Conservation (phyloP, 2,113 vertebrate species). For the Semnornis frantzii region DNA sequence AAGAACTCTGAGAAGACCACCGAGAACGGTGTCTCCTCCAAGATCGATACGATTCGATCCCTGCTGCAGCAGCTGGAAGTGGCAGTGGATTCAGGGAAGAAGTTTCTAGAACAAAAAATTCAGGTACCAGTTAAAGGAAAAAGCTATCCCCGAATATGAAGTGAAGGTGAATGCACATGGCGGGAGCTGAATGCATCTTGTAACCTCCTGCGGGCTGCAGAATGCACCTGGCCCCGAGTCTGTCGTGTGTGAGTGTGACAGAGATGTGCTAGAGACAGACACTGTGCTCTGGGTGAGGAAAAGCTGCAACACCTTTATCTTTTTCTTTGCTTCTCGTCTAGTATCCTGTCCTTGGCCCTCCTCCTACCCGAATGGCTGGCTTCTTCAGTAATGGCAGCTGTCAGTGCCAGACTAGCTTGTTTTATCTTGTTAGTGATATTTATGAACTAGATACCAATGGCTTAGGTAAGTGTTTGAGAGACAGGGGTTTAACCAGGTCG, state of each 20-base stretch:
- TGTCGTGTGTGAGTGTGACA: conserved; percentile 29
- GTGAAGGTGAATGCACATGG: neutral
- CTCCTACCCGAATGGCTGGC: conserved; percentile 86
- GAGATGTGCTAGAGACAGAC: conserved; percentile 20
- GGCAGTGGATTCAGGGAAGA: conserved; percentile 81
- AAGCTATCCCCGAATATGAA: neutral
- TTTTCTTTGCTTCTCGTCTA: conserved; percentile 63
- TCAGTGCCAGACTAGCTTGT: conserved; percentile 89
- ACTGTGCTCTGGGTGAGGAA: neutral
- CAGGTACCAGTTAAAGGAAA: conserved; percentile 74
- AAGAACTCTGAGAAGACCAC: conserved; percentile 86
- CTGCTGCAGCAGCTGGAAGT: conserved; percentile 87
- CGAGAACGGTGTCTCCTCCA: conserved; percentile 90
- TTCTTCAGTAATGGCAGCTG: conserved; percentile 90
- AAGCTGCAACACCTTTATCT: conserved; percentile 49
- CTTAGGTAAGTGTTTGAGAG: conserved; percentile 83
- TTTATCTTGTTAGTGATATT: conserved; percentile 88
- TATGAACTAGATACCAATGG: conserved; percentile 90
- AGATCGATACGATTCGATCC: conserved; percentile 76
- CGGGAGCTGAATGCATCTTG: conserved; percentile 16
- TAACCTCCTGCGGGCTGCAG: conserved; percentile 17
- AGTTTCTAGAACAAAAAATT: conserved; percentile 81
- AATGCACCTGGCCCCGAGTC: conserved; percentile 35
- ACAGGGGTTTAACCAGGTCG: neutral
- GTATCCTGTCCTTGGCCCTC: conserved; percentile 94